A percentile compares a stretch with the other conserved stretches of the same genome.
phyloP scores from a whole-genome alignment of 2,113 vertebrate genomes.

The Azemiops feae region DNA sequence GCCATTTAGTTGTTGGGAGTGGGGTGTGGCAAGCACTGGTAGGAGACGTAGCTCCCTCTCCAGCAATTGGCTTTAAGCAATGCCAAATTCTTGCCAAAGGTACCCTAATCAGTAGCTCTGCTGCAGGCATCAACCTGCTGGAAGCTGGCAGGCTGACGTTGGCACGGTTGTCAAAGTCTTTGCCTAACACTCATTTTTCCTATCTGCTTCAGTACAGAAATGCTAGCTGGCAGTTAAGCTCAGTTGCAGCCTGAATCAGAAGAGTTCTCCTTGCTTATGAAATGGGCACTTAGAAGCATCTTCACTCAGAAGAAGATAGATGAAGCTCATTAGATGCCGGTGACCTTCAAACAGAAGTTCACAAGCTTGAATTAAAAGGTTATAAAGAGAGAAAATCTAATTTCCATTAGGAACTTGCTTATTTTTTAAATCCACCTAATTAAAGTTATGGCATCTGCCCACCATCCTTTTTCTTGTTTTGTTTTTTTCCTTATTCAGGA shows the following conservation, averaged over 20 bases:
- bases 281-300: constrained; percentile 51
- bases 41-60: not conserved
- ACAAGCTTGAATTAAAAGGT: constrained; percentile 36
- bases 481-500: not conserved
- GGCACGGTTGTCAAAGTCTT: constrained; percentile 60
- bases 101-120: constrained; percentile 15
- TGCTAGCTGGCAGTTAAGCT: constrained; percentile 64
- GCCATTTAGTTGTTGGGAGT: constrained; percentile 39
- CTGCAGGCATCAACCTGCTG: constrained; percentile 46
- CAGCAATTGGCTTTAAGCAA: constrained; percentile 52
- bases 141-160: constrained; percentile 65
- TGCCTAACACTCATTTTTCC: constrained; percentile 71
- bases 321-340: not conserved
- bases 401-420: not conserved
- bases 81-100: constrained; percentile 27
- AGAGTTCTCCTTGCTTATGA: constrained; percentile 47
- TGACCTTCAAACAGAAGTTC: constrained; percentile 50
- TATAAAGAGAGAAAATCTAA: not conserved
- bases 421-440: not conserved
- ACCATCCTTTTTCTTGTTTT: not conserved
- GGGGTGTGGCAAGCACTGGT: not conserved
- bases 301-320: constrained; percentile 29
- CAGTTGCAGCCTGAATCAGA: constrained; percentile 1
- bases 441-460: not conserved
- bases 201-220: constrained; percentile 73